Evolutionary conservation across 2,113 vertebrate genomes (phyloP), one percentile per base, ranked within the genome.

Genomic region (Prionailurus viverrinus): DNA sequence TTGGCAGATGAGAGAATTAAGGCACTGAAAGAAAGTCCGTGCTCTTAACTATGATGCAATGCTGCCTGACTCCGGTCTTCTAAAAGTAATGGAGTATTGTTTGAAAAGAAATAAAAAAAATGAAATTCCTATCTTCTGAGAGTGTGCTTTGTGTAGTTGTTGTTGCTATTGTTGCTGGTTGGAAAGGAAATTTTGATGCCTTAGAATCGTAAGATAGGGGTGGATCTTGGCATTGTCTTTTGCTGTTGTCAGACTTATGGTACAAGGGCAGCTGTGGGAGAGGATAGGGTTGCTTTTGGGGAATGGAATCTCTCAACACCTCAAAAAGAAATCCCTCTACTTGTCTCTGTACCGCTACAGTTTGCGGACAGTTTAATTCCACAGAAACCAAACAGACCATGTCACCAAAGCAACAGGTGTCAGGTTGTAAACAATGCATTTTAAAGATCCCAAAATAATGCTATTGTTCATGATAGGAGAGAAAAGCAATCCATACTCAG

Each of bases 331-430:
- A 98, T 96, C 97, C 95, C 83, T 95, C 90, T 48, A 53, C 83
- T 85, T 48, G 25, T 73, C 96, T 95, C 90, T 14, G 23, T 6
- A 12, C 87, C 90, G 29, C 55, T 6, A 2, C 7, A 58, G 92
- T 90, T 41, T 29, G 53, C 29, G 83, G 74, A 51, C 45, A 53
- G 74, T 78, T 92, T 97, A 92, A 96, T 95, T 84, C 97, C 92
- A 91, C 97, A 91, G 97, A 95, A 98, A 97, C 96, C 87, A 97
- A 98, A 98, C 97, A 98, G 61, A 98, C 87, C 84, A 18, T 39
- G 92, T 97, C 80, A 25, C 96, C 98, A 97, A 79, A 97, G 97
- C 95, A 94, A 98, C 98, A 89, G 95, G 94, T 89, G 84, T 81
- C 45, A 19, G 58, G 65, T 0, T 78, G 80, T 63, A 94, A 95